A percentile compares a stretch with the other conserved stretches of the same genome.
These are phyloP conservation scores for Gastrophryne carolinensis DNA, from an alignment of 2,797 vertebrate species.

Conservation along the genomic window DNA sequence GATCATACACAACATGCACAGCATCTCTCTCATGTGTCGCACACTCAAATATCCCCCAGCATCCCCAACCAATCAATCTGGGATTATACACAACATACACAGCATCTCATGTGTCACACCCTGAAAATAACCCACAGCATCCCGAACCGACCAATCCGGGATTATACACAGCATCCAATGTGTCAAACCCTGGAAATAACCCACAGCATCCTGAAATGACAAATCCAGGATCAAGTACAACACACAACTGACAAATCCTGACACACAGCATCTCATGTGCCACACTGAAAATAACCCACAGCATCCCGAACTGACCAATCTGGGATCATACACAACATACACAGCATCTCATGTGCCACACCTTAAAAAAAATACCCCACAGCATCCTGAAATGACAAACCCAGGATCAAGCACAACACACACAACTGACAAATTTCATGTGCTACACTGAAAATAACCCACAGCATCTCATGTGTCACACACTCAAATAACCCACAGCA, in stretches of 20 bases:
- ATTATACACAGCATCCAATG: neutral
- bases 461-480: neutral
- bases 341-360: neutral
- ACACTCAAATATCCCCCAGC: neutral
- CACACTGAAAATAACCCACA: no score
- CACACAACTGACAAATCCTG: neutral
- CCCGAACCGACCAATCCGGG: neutral
- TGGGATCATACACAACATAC: no score
- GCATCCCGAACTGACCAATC: no score
- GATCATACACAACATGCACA: neutral
- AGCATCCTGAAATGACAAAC: neutral
- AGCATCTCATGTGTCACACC: no score
- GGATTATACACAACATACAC: neutral
- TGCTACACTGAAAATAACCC: no score
- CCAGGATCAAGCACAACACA: no score
- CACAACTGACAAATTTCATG: no score
- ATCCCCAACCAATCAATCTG: neutral
- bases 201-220: neutral
- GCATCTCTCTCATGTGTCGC: neutral
- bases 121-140: no score
- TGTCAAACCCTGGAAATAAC: neutral
- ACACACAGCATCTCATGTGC: neutral
- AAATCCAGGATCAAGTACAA: neutral
- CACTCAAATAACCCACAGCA: no score
- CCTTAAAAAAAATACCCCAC: neutral